Conservation (phyloP, 2,888 invertebrate species). For the Nebria salina region DNA sequence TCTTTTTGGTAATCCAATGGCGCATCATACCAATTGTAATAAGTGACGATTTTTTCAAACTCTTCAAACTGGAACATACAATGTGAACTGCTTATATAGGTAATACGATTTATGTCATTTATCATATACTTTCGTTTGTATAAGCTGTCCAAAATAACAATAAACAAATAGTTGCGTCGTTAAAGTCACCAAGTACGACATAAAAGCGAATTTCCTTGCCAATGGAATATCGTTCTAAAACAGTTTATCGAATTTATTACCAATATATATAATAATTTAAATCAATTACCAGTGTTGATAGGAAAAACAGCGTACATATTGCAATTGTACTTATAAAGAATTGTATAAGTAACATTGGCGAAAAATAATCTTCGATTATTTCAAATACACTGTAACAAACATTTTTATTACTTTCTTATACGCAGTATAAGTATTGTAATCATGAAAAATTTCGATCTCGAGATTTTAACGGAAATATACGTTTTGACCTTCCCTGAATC, state of each 20-base stretch:
- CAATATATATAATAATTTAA: neutral
- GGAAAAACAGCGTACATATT: constrained; percentile 21
- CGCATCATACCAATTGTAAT: constrained; percentile 16
- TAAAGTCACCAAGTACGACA: neutral
- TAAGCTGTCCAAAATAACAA: constrained; percentile 34
- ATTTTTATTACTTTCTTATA: no score
- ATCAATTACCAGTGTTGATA: constrained; percentile 21
- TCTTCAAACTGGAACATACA: constrained; percentile 24
- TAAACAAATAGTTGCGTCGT: constrained; percentile 15
- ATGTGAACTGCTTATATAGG: neutral
- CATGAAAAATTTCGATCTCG: no score
- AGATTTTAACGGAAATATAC: no score
- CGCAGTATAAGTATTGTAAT: no score
- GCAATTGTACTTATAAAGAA: constrained; percentile 19
- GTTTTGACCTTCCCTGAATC: no score
- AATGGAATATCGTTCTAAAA: neutral
- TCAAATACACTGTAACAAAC: neutral
- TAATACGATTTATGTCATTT: neutral
- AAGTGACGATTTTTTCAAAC: neutral
- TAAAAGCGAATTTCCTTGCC: neutral
- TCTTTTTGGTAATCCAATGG: constrained; percentile 31
- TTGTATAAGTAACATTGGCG: constrained; percentile 19
- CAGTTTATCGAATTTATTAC: neutral
- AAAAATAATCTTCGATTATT: constrained; percentile 14
- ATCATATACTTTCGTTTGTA: constrained; percentile 15